A percentile compares a stretch with the other conserved stretches of the same genome.
Evolutionary conservation across 2,113 vertebrate species (phyloP).

Genomic region (Microtus richardsoni): DNA sequence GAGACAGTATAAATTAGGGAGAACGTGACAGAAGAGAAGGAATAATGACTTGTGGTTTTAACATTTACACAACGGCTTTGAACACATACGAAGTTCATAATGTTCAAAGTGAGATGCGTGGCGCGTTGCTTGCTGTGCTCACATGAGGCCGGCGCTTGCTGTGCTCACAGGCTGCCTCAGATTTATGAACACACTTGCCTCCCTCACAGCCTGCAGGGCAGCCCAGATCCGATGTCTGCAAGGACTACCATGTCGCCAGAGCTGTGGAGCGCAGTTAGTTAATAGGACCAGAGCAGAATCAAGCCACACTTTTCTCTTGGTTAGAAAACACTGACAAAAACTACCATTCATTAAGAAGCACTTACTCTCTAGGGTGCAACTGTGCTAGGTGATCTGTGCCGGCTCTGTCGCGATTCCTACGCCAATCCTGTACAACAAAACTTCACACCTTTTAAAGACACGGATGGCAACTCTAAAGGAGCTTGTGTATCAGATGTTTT

Average conservation of each 20-base stretch:
- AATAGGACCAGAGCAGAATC: not conserved
- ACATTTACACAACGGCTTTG: slow-evolving; percentile 78
- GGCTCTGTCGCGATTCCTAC: not conserved
- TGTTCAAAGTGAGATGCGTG: slow-evolving; percentile 43
- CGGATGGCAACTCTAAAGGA: not conserved
- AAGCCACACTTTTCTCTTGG: not conserved
- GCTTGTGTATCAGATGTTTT: not conserved
- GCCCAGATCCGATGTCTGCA: rapidly evolving
- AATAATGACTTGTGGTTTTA: slow-evolving; percentile 83
- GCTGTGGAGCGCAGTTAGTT: not conserved
- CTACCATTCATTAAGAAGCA: not conserved
- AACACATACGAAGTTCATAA: slow-evolving; percentile 68
- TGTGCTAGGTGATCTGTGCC: no score
- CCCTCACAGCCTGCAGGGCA: not conserved
- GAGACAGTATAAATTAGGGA: slow-evolving; percentile 86
- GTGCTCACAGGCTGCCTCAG: not conserved
- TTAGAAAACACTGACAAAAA: slow-evolving; percentile 30
- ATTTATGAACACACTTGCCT: not conserved
- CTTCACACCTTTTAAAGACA: not conserved
- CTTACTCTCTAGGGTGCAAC: not conserved
- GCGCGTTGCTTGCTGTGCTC: not conserved
- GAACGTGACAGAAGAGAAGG: slow-evolving; percentile 80
- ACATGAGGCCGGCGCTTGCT: not conserved
- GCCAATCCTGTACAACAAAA: not conserved
- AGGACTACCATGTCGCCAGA: rapidly evolving